phyloP scores from a whole-genome alignment of 2,888 invertebrate species.

The Tigriopus californicus region DNA sequence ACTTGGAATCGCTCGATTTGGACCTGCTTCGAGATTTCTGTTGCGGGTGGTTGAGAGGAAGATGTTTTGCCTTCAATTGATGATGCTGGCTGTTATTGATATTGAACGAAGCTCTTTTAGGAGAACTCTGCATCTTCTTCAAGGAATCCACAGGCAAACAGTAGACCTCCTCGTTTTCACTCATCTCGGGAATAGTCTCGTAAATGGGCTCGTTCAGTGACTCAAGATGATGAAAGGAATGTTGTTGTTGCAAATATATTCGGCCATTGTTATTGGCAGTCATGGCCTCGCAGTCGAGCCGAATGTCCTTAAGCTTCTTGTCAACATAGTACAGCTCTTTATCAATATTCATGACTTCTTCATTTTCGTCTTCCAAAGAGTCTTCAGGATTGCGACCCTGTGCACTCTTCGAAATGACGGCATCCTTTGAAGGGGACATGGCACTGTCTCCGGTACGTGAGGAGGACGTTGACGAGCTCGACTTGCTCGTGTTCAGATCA shows the following conservation, averaged over 20 bases:
- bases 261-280: conserved; percentile 13
- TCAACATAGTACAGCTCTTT: conserved; percentile 37
- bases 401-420: no score
- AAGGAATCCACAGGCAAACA: conserved; percentile 39
- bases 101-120: not conserved
- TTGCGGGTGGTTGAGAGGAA: not conserved
- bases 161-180: conserved; percentile 40
- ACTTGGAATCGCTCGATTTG: not conserved
- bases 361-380: conserved; percentile 20
- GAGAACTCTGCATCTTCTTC: conserved; percentile 9
- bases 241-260: conserved; percentile 1
- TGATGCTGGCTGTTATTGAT: conserved; percentile 4
- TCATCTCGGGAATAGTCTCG: conserved; percentile 37
- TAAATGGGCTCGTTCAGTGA: conserved; percentile 39
- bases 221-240: conserved; percentile 25
- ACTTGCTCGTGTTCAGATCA: not conserved
- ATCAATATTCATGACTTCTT: conserved; percentile 30
- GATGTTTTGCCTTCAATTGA: conserved; percentile 1
- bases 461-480: not conserved
- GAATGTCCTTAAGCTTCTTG: conserved; percentile 39
- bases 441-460: no score
- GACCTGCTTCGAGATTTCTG: not conserved
- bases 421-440: no score
- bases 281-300: conserved; percentile 33
- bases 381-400: not conserved